Percentiles rank a stretch among this genome's conserved stretches.
These are phyloP conservation scores for Aplysia californica DNA, from an alignment of 1,140 invertebrate species.

Conservation along the genomic window DNA sequence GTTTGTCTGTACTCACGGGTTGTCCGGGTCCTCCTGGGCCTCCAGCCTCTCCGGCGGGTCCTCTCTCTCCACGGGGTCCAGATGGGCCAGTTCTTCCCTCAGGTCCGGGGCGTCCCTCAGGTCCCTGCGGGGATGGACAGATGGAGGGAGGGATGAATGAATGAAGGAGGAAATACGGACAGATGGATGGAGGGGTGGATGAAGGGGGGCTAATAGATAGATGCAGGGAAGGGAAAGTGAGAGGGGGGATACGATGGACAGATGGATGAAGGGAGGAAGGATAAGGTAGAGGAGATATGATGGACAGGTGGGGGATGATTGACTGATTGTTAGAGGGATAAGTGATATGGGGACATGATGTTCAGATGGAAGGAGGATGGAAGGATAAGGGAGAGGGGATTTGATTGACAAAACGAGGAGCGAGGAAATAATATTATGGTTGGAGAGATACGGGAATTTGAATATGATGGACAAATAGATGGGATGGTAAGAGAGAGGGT, in stretches of 20 bases:
- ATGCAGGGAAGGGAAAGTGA: neutral
- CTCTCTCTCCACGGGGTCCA: slow-evolving; percentile 29
- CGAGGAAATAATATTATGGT: too few relatives aligned
- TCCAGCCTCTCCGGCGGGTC: slow-evolving; percentile 34
- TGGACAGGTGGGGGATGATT: neutral
- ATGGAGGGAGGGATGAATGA: neutral
- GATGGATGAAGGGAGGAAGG: neutral
- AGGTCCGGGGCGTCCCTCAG: slow-evolving; percentile 27
- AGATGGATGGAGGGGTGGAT: neutral
- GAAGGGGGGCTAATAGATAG: neutral
- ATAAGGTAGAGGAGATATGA: neutral
- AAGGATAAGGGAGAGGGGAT: neutral
- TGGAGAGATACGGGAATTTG: neutral
- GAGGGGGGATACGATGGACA: too few relatives aligned
- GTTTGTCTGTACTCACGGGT: slow-evolving; percentile 18
- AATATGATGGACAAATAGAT: neutral
- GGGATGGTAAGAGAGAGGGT: neutral
- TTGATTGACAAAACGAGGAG: neutral
- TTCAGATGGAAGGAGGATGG: neutral
- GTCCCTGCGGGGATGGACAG: slow-evolving; percentile 16
- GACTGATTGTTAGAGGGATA: neutral
- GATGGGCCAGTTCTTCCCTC: slow-evolving; percentile 11
- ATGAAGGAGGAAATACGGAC: neutral
- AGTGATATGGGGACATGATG: neutral
- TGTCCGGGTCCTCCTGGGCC: slow-evolving; percentile 29